Evolutionary conservation across 2,797 vertebrate genomes (phyloP).

Genomic region (Tympanoctomys barrerae): DNA sequence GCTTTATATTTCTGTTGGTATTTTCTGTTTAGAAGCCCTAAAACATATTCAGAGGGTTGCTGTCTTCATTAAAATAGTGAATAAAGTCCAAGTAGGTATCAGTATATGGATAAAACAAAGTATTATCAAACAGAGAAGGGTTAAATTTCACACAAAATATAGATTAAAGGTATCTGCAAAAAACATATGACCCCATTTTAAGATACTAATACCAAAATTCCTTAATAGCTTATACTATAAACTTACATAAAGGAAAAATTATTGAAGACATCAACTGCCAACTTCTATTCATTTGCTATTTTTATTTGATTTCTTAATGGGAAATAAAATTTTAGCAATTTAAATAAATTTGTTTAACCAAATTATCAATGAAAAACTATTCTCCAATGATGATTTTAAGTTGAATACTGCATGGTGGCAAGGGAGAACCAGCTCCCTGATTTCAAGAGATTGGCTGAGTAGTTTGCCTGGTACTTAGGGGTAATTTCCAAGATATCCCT

Average conservation of each 20-base stretch:
- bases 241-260: conserved; percentile 37
- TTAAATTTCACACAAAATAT: neutral
- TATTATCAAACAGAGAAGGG: neutral
- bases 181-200: conserved; percentile 14
- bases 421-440: neutral
- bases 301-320: conserved; percentile 20
- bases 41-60: neutral
- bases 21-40: conserved; percentile 35
- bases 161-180: conserved; percentile 20
- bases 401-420: neutral
- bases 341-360: conserved; percentile 39
- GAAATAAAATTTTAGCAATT: conserved; percentile 59
- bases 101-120: conserved; percentile 3
- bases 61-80: conserved; percentile 32
- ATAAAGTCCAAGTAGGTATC: neutral
- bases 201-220: conserved; percentile 43
- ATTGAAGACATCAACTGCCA: conserved; percentile 30
- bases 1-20: neutral
- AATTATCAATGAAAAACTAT: conserved; percentile 33
- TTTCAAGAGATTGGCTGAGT: neutral
- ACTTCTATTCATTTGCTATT: conserved; percentile 34
- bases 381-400: conserved; percentile 23
- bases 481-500: conserved; percentile 34
- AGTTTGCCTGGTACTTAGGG: neutral
- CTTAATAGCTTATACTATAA: conserved; percentile 64